These are phyloP conservation scores for Zaprionus obscuricornis DNA, from an alignment of 2,888 invertebrate genomes.

Conservation along the genomic window DNA sequence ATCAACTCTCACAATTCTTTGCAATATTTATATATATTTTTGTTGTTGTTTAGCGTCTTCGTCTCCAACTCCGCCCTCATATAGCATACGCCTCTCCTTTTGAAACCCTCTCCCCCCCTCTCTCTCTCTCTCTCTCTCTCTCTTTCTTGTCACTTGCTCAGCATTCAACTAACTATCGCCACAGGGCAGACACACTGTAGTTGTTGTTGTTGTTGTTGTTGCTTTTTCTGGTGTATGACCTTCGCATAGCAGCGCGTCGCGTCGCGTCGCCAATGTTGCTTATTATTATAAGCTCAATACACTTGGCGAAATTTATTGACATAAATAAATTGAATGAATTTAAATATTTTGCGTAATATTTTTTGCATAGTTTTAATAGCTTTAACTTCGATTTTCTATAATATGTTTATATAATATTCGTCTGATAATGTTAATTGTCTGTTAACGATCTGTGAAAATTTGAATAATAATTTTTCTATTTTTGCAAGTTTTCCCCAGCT, in stretches of 20 bases:
- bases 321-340: too few species aligned
- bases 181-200: constrained; percentile 18
- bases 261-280: constrained; percentile 61
- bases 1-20: constrained; percentile 32
- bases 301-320: constrained; percentile 21
- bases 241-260: constrained; percentile 75
- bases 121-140: constrained; percentile 8
- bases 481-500: too few species aligned
- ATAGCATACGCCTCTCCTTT: not conserved
- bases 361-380: too few species aligned
- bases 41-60: constrained; percentile 34
- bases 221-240: constrained; percentile 56
- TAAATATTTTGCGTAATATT: too few species aligned
- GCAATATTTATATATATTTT: too few species aligned
- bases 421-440: too few species aligned
- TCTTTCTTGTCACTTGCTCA: constrained; percentile 37
- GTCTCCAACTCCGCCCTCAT: constrained; percentile 46
- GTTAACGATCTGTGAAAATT: too few species aligned
- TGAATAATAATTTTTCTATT: too few species aligned
- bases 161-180: constrained; percentile 6
- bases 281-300: constrained; percentile 58
- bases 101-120: not conserved
- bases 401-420: too few species aligned
- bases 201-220: constrained; percentile 14
- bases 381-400: too few species aligned